Conservation (phyloP, 2,113 vertebrate genomes). For the Proteles cristata region DNA sequence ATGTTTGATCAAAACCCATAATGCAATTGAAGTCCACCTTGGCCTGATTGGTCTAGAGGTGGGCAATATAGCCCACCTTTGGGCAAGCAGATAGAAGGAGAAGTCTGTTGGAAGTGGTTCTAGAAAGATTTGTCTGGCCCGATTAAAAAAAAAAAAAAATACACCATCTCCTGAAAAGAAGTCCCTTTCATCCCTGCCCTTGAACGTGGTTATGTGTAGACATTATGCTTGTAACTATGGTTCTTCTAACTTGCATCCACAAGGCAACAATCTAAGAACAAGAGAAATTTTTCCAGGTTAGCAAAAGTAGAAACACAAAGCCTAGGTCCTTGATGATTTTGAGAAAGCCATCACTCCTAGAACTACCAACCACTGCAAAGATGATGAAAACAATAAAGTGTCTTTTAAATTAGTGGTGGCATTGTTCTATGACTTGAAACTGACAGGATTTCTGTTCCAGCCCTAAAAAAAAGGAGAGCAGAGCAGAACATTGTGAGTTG, state of each 20-base stretch:
- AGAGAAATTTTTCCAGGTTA: conserved; percentile 17
- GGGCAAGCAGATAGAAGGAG: neutral
- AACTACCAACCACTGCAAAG: neutral
- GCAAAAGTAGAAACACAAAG: conserved; percentile 11
- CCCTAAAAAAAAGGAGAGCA: neutral
- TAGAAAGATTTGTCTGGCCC: neutral
- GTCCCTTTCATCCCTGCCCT: neutral
- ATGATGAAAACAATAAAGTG: neutral
- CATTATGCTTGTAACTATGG: neutral
- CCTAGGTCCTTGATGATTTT: conserved; percentile 9
- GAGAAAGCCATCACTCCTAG: neutral
- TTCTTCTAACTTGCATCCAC: neutral
- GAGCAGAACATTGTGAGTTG: conserved; percentile 15
- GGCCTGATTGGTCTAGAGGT: neutral
- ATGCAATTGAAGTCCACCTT: neutral
- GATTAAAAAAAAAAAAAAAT: neutral
- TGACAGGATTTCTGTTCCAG: conserved; percentile 10
- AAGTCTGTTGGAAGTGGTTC: neutral
- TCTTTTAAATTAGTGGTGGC: neutral
- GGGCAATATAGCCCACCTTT: neutral
- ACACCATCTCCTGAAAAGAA: neutral
- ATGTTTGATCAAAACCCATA: neutral
- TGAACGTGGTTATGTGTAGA: neutral
- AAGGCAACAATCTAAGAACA: neutral
- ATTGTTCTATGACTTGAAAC: neutral